These are phyloP conservation scores for Sycophaga agraensis DNA, from an alignment of 1,140 invertebrate genomes.

Conservation along the genomic window DNA sequence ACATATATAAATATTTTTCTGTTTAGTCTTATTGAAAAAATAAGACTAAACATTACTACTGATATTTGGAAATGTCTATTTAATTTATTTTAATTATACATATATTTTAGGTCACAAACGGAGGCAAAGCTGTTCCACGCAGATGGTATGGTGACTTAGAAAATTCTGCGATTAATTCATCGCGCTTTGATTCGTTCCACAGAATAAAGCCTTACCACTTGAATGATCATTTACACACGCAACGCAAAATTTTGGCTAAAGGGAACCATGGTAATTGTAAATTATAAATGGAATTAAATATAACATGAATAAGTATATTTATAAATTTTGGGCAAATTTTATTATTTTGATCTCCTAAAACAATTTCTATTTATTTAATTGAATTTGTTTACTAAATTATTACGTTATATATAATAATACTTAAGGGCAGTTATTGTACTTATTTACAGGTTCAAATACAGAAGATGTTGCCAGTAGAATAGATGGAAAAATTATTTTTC, in stretches of 20 bases:
- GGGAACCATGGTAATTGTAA: not conserved
- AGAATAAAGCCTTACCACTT: not conserved
- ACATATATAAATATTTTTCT: not conserved
- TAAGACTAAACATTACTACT: not conserved
- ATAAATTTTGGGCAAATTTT: no score
- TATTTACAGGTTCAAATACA: not conserved
- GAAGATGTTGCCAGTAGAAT: not conserved
- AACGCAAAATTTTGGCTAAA: conserved; percentile 7
- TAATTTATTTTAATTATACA: no score
- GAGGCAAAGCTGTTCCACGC: not conserved
- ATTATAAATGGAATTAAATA: not conserved
- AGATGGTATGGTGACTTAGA: not conserved
- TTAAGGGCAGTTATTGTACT: no score
- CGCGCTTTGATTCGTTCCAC: not conserved
- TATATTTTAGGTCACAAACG: not conserved
- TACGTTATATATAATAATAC: no score
- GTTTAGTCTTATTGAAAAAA: no score
- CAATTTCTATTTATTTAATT: no score
- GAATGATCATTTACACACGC: not conserved
- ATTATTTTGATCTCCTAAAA: no score
- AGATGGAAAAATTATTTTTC: conserved; percentile 30
- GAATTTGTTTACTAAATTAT: no score
- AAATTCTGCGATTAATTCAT: not conserved
- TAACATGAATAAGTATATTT: no score
- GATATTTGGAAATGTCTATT: no score